Evolutionary conservation across 2,888 invertebrate species (phyloP), one percentile per base, ranked within the genome.

Genomic region (Drosophila affinis): DNA sequence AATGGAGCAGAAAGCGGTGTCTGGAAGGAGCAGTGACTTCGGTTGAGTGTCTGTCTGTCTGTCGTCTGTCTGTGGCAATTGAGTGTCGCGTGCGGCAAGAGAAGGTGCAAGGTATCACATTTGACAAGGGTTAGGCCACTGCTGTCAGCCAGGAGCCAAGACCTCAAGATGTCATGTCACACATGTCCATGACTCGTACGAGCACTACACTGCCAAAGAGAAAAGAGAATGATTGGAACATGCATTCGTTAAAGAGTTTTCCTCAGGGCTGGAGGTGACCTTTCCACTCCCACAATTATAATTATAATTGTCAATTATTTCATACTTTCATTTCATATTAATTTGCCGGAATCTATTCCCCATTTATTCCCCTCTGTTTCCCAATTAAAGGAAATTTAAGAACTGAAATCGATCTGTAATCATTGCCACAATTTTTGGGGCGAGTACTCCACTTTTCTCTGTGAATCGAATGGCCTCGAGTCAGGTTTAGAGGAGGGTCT

Each of bases 1-100:
- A 82, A 82, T 77, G 72, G 69, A 57, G 46, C 72, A 71, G 58
- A 72, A 75, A 72, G 63, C 49, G 55, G 57, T 57, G 57, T 34
- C 32, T 17, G 24, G 17, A 6, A 17, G 24, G 17, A 7, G 27
- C 58, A 45, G 12, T 39, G 39, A 39, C 44, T 45, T 34, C 21
- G 24, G 46, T 44, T 21, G 39, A 32, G 39, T 39, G 39, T 14
- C 39, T 55, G 55, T 53, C 27, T 54, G 63, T n/a, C 34, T 71
- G 56, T 57, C 63, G 53, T 56, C 58, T 52, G 57, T 21, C 32
- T 55, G 64, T 59, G 64, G 58, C 74, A 39, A 44, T 54, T 44
- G 54, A 54, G 54, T 54, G 54, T 68, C 49, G 27, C 18, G 27
- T 57, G 45, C 45, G 57, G 51, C 44, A 7, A 44, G 10, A 18